These are phyloP conservation scores for Lota lota DNA, from an alignment of 2,113 vertebrate species.

Conservation along the genomic window DNA sequence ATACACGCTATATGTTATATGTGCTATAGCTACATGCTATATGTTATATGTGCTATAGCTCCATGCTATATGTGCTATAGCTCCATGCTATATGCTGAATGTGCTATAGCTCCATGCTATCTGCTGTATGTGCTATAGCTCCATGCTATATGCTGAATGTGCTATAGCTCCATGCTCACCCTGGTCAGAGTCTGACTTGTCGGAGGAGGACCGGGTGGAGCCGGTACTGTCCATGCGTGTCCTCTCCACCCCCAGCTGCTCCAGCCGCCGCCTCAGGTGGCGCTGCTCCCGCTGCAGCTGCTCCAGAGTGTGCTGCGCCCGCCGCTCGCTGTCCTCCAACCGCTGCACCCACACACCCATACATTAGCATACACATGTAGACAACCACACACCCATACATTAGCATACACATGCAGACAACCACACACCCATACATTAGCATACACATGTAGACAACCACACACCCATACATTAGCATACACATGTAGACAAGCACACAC, in stretches of 20 bases:
- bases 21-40: too few species aligned
- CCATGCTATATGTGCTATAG: too few species aligned
- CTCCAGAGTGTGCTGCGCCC: constrained; percentile 87
- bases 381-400: constrained; percentile 49
- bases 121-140: too few species aligned
- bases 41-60: too few species aligned
- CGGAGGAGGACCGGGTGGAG: constrained; percentile 78
- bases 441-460: constrained; percentile 6
- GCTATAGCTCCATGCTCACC: constrained; percentile 66
- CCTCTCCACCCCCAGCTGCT: constrained; percentile 89
- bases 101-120: too few species aligned
- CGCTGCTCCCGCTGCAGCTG: constrained; percentile 91
- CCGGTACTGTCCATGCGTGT: constrained; percentile 86
- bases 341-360: constrained; percentile 76
- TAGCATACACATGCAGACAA: too few species aligned
- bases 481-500: constrained; percentile 71
- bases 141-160: not conserved
- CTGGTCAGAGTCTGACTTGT: constrained; percentile 88
- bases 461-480: constrained; percentile 56
- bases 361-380: too few species aligned
- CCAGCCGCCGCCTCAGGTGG: constrained; percentile 88
- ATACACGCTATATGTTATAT: too few species aligned
- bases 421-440: constrained; percentile 56
- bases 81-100: too few species aligned
- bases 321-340: constrained; percentile 87